Base-by-base conservation (phyloP, 2,888 invertebrate species). In the Eucriotettix oculatus region DNA sequence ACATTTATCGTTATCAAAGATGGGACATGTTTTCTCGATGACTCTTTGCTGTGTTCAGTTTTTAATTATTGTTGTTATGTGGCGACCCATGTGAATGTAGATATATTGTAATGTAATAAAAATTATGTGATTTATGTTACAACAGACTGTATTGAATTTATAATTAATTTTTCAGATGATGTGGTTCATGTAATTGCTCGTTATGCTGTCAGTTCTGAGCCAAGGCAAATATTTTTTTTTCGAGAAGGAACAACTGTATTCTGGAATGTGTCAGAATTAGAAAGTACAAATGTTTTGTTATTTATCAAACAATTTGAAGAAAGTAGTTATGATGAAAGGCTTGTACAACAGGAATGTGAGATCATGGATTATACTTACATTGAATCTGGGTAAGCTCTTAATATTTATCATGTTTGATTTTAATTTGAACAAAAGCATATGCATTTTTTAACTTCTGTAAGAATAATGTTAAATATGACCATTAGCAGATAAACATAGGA, bases 201-300 rank as follows among this genome's bases (percentile, higher is more conserved):
- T 66, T 93, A 93, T 73, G 79, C 81, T 61, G 80, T 91, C 0
- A 86, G 82, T 0, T 68, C 69, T 16, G 91, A 91, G 68, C 82
- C 85, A 0, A 76, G 93, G 10, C 92, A 95, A 73, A 86, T 95
- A 64, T 90, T 89, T 70, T 90, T 95, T 73, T 95, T 92, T 71
- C 80, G 89, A 44, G 93, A 95, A 72, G 97, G 97, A 1, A 86
- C 88, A 2, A 83, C 90, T 0, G 90, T 95, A 0, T 84, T 95
- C 72, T 94, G 94, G 94, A 94, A 94, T 72, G 83, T 90, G 68
- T 80, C 85, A 0, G 88, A 90, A 65, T 68, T 88, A 59, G 94
- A 94, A 70, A 82, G 84, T 48, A 81, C 81, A 64, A 89, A 86
- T 74, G 78, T 94, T 0, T 72, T 94, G 16, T 77, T 81, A 52